phyloP scores from a whole-genome alignment of 2,888 invertebrate genomes.

The Nymphalis polychloros region DNA sequence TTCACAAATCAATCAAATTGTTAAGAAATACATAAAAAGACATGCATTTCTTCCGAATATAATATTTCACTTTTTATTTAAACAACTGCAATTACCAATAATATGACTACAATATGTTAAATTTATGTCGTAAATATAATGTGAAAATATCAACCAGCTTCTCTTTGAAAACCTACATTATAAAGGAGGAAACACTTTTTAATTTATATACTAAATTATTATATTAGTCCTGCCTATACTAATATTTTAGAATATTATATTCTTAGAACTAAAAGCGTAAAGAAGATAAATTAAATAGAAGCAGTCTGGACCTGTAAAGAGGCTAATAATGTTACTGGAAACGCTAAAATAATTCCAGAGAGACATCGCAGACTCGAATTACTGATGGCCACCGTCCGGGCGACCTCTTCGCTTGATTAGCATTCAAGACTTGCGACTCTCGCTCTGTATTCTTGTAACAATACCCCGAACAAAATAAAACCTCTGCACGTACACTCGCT shows the following conservation, averaged over 20 bases:
- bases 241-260: background rate
- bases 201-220: too few species aligned
- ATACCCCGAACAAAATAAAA: conserved; percentile 76
- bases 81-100: too few species aligned
- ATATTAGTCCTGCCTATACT: too few species aligned
- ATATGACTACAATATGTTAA: too few species aligned
- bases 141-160: too few species aligned
- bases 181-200: too few species aligned
- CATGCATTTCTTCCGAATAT: too few species aligned
- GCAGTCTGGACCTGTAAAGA: conserved; percentile 28
- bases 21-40: too few species aligned
- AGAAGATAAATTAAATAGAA: conserved; percentile 30
- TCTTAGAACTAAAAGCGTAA: conserved; percentile 1
- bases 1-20: too few species aligned
- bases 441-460: conserved; percentile 73
- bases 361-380: conserved; percentile 70
- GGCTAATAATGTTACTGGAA: conserved; percentile 36
- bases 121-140: too few species aligned
- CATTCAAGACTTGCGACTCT: conserved; percentile 70
- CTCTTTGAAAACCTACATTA: too few species aligned
- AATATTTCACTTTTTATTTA: too few species aligned
- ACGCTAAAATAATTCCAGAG: conserved; percentile 46
- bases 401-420: conserved; percentile 69
- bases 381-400: conserved; percentile 66
- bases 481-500: conserved; percentile 71